Percentiles rank a stretch among this genome's conserved stretches.
phyloP scores from a whole-genome alignment of 2,888 invertebrate genomes.

The Drymonia ruficornis region DNA sequence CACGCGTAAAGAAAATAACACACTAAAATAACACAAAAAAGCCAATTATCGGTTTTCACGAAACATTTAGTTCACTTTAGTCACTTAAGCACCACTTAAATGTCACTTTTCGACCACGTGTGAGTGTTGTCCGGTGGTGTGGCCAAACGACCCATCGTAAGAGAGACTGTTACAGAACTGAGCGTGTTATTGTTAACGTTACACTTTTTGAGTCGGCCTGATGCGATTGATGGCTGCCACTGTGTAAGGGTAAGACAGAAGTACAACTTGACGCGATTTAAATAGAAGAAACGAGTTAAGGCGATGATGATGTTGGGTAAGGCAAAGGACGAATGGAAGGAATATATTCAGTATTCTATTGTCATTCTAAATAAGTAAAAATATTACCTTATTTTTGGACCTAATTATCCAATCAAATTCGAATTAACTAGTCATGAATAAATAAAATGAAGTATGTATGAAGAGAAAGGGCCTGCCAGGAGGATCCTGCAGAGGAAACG shows the following conservation, averaged over 20 bases:
- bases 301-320: too few relatives aligned
- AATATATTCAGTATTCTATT: too few relatives aligned
- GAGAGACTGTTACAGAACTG: slow-evolving; percentile 40
- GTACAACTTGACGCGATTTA: slow-evolving; percentile 3
- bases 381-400: too few relatives aligned
- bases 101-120: slow-evolving; percentile 3
- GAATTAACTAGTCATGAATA: too few relatives aligned
- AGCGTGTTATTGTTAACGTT: slow-evolving; percentile 21
- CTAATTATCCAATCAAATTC: too few relatives aligned
- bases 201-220: slow-evolving; percentile 32
- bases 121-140: background rate
- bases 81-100: slow-evolving; percentile 1
- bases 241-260: slow-evolving; percentile 24
- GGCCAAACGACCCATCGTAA: slow-evolving; percentile 38
- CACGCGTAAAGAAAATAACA: background rate
- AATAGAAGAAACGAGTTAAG: background rate
- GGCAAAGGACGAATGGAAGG: too few relatives aligned
- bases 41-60: background rate
- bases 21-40: background rate
- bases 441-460: too few relatives aligned
- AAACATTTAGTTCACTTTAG: background rate
- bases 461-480: too few relatives aligned
- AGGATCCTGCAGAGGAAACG: too few relatives aligned
- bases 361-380: too few relatives aligned
- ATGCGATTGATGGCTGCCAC: slow-evolving; percentile 21